Conservation (phyloP, 53 echinoderm and acorn worm species). For the Apostichopus leukothele region DNA sequence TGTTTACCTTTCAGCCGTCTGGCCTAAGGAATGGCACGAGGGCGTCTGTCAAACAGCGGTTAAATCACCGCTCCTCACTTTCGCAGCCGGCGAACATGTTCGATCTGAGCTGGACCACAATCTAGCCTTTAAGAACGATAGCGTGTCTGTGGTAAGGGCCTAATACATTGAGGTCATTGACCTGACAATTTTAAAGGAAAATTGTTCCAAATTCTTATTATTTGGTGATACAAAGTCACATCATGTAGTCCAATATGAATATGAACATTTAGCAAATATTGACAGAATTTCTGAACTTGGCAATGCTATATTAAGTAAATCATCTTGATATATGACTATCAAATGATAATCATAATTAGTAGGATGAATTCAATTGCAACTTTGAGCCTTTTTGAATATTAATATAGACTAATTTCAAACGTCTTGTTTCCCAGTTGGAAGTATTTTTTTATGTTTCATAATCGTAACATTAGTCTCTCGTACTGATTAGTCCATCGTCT, state of each 20-base stretch:
- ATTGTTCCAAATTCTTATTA: neutral
- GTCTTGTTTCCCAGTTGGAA: no score
- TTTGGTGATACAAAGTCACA: neutral
- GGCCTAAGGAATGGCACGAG: slow-evolving; percentile 99
- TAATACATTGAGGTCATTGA: neutral
- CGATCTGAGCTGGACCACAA: slow-evolving; percentile 91
- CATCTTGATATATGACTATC: no score
- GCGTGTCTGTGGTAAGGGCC: slow-evolving; percentile 55
- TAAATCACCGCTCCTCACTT: slow-evolving; percentile 90
- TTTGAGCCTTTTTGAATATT: no score
- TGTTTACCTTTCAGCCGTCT: slow-evolving; percentile 61
- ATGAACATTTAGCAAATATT: neutral
- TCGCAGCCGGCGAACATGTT: slow-evolving; percentile 84
- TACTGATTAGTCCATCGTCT: no score
- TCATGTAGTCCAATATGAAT: neutral
- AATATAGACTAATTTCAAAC: no score
- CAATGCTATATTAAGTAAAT: no score
- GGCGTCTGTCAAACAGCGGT: slow-evolving; percentile 92
- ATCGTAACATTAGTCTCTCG: no score
- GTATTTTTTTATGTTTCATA: no score
- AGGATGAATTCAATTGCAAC: no score
- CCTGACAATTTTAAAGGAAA: neutral
- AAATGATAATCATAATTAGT: no score
- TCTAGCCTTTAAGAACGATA: slow-evolving; percentile 94
- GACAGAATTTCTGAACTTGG: neutral